Base-by-base conservation (phyloP, 2,888 invertebrate genomes). In the Agonum fuliginosum region DNA sequence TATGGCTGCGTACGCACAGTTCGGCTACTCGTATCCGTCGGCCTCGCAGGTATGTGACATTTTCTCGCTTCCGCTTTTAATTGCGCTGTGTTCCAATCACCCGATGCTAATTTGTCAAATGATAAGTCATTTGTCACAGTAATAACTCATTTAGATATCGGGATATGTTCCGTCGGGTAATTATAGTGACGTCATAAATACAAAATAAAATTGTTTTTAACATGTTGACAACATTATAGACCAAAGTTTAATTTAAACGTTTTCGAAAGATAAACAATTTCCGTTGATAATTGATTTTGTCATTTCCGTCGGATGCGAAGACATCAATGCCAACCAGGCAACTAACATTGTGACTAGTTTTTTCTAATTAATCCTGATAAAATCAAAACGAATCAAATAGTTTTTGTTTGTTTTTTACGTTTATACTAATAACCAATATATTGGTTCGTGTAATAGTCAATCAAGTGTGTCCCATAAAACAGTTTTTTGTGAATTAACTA, bases 1-100 rank as follows among this genome's bases (percentile, higher is more conserved):
- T 79, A 91, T 91, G 91, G 91, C 96, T 87, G 94, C 95, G 84
- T 96, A 96, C 89, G 92, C 96, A 86, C 96, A 96, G 89, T 96
- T 96, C 89, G 95, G 96, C 90, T 96, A 96, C 88, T 91, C 94
- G 85, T 96, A 96, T 91, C 94, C 95, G 91, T 91, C 96, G 91
- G 94, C 95, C 86, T 93, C 95, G 84, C 96, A 96, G 95, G 96
- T 96, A 89, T 54, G 54, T 54, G 22, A 6, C 37, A n/a, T 37
- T 37, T 1, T 12, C 8, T 1, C 3, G 8, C 37, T 37, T 37
- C 37, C 37, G 37, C 37, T n/a, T 37, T 37, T 3, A 37, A 37
- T 37, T n/a, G n/a, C n/a, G n/a, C n/a, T n/a, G n/a, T n/a, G n/a
- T 8, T 37, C 8, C 4, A n/a, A n/a, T 10, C 3, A 10, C 1